Percentiles rank a stretch among this genome's conserved stretches.
phyloP scores from a whole-genome alignment of 2,888 invertebrate species.

The Lycophotia porphyrea region DNA sequence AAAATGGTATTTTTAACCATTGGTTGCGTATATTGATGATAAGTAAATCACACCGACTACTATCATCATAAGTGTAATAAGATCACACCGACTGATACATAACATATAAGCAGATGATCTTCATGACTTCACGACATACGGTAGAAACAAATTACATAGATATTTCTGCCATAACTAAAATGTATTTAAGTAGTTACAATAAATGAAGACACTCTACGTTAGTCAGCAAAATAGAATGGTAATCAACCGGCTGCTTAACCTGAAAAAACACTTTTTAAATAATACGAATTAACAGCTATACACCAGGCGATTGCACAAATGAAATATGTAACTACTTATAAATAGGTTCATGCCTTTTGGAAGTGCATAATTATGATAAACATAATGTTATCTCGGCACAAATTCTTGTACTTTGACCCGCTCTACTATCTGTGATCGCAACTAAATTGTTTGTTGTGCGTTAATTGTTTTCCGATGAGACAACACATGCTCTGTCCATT shows the following conservation, averaged over 20 bases:
- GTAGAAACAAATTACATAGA: not conserved
- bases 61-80: too few relatives aligned
- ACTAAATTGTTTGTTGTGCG: slow-evolving; percentile 70
- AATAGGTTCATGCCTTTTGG: slow-evolving; percentile 65
- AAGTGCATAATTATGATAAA: slow-evolving; percentile 69
- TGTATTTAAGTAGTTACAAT: not conserved
- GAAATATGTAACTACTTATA: slow-evolving; percentile 15
- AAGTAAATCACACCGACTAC: slow-evolving; percentile 9
- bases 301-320: slow-evolving; percentile 36
- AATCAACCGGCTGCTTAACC: not conserved
- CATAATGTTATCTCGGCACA: slow-evolving; percentile 73
- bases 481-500: slow-evolving; percentile 65
- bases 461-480: slow-evolving; percentile 77
- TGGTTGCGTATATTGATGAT: slow-evolving; percentile 6
- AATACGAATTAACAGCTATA: slow-evolving; percentile 4
- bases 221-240: not conserved
- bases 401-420: slow-evolving; percentile 80
- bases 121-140: not conserved
- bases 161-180: not conserved
- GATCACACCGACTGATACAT: not conserved
- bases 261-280: not conserved
- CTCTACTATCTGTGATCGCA: slow-evolving; percentile 68
- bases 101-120: not conserved
- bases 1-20: slow-evolving; percentile 20
- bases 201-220: not conserved